phyloP scores from a whole-genome alignment of 2,113 vertebrate species.

The Octodon degus region DNA sequence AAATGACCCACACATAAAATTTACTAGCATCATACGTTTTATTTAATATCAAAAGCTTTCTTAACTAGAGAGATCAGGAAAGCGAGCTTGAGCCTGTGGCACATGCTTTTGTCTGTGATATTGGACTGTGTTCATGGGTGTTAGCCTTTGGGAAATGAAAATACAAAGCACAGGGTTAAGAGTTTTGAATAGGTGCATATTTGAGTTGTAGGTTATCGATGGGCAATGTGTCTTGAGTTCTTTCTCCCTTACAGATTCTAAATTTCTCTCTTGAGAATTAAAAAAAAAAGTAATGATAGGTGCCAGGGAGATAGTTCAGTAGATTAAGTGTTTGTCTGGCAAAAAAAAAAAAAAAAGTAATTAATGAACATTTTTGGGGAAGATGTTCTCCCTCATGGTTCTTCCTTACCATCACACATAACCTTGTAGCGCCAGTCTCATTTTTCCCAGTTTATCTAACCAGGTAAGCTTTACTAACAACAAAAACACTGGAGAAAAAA shows the following conservation, averaged over 20 bases:
- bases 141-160: slow-evolving; percentile 50
- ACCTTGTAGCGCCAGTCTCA: slow-evolving; percentile 12
- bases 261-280: slow-evolving; percentile 54
- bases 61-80: slow-evolving; percentile 71
- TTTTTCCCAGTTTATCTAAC: slow-evolving; percentile 54
- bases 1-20: slow-evolving; percentile 66
- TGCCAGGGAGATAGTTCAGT: no score
- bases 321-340: no score
- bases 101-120: slow-evolving; percentile 68
- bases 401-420: slow-evolving; percentile 8
- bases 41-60: slow-evolving; percentile 67
- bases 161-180: slow-evolving; percentile 26
- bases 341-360: neutral
- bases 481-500: slow-evolving; percentile 42
- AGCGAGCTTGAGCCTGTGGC: slow-evolving; percentile 51
- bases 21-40: slow-evolving; percentile 68
- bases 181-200: slow-evolving; percentile 56
- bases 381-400: slow-evolving; percentile 19
- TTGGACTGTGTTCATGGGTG: slow-evolving; percentile 16
- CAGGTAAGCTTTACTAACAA: slow-evolving; percentile 40
- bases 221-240: slow-evolving; percentile 50
- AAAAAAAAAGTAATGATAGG: neutral
- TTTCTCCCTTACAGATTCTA: slow-evolving; percentile 54
- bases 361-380: slow-evolving; percentile 62
- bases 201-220: slow-evolving; percentile 47